Evolutionary conservation across 1,140 invertebrate genomes (phyloP), one percentile per base, ranked within the genome.

Genomic region (Chlorops oryzae): DNA sequence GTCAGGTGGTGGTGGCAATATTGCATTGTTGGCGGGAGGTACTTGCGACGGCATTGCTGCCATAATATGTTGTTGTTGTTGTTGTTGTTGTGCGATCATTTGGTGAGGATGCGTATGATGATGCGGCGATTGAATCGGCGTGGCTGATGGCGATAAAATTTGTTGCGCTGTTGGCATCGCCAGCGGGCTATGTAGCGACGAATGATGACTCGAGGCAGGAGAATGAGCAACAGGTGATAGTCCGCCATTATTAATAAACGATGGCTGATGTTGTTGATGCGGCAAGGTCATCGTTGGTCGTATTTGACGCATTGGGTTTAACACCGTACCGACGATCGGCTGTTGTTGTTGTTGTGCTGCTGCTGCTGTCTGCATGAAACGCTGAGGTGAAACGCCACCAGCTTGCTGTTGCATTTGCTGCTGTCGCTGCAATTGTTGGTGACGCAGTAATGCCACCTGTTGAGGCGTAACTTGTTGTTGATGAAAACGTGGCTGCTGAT

Each of bases 161-260:
- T 69, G 69, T 23, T 60, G 62, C 48, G 72, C 73, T 42, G 65
- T 63, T 27, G 58, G 59, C 45, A 63, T 54, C 65, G 59, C 60
- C 48, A 63, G 50, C 47, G 62, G 59, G 63, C 70, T 56, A 61
- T 69, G 62, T 66, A 73, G 58, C 52, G 66, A 64, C 59, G 71
- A 68, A 55, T 50, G 72, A 57, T 66, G 64, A 42, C 59, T 67
- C 44, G 61, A 58, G 62, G 72, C 49, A 70, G 65, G 35, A 66
- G 66, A 62, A 66, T 76, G 15, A 67, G 70, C n/a, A 70, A 73
- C 20, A 58, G 76, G 63, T 43, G 70, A 70, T 18, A 63, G 57
- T 20, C 61, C 56, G 17, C 63, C 56, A 46, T 51, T 56, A 40
- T 51, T 55, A 54, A 69, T 61, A 46, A 64, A 65, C 35, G 34